Base-by-base conservation (phyloP, 2,113 vertebrate species). In the Scalopus aquaticus region DNA sequence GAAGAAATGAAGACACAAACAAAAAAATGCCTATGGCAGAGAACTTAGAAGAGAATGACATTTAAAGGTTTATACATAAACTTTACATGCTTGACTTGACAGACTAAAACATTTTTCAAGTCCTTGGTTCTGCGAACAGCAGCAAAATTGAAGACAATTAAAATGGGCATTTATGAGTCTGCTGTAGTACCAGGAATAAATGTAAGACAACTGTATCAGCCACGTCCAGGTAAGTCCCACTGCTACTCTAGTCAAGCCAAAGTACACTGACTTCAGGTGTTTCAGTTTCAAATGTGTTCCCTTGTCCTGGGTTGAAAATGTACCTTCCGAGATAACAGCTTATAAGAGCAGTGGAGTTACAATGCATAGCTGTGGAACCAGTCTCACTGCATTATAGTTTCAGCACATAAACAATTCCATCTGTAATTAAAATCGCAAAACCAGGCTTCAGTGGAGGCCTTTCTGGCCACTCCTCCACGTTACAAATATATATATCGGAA, bases 41-140 rank as follows among this genome's bases (percentile, higher is more conserved):
- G 26, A 67, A 51, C 42, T 84, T 80, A 77, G 70, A 37, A 46
- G 83, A 93, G 58, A 95, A 67, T n/a, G n/a, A n/a, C n/a, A 92
- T 67, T 89, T 89, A 67, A 88, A 84, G 49, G 67, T 54, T 56
- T 67, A 84, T 24, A 80, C 35, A 81, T 35, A 85, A 82, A 93
- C 24, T 72, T 90, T 39, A 89, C 28, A 60, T 35, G 42, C 11
- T 67, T 54, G 60, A 90, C 35, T 67, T 56, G 80, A 91, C n/a
- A 67, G 37, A 62, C 62, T 46, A 35, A 65, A 91, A 80, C 35
- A 54, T 70, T 87, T 72, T 88, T 88, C 72, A 90, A 79, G 88
- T 90, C 70, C 83, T 81, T 72, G 65, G 56, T 72, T 69, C 76
- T 22, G 9, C 85, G 54, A 90, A 77, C 58, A 90, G 90, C 72